Conservation (phyloP, 1,140 invertebrate genomes). For the Ceratina japonica region DNA sequence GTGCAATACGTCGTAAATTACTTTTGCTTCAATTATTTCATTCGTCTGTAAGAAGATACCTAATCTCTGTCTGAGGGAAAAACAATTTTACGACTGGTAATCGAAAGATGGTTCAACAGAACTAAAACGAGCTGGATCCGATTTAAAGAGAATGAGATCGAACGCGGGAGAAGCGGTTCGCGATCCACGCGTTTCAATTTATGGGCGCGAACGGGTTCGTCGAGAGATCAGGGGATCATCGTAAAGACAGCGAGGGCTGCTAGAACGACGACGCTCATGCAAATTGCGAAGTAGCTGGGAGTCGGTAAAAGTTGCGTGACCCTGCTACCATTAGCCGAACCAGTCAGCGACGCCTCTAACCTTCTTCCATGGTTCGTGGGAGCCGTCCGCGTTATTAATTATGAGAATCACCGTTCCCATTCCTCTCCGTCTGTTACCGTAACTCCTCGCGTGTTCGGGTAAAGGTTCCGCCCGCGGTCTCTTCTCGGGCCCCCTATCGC, state of each 20-base stretch:
- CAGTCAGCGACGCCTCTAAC: conserved; percentile 31
- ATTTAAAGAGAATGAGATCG: conserved; percentile 3
- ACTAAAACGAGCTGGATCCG: background rate
- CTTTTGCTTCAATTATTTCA: no score
- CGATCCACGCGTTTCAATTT: conserved; percentile 45
- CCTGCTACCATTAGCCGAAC: conserved; percentile 56
- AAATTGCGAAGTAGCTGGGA: conserved; percentile 58
- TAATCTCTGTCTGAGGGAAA: background rate
- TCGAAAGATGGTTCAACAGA: conserved; percentile 4
- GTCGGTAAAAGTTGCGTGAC: conserved; percentile 52
- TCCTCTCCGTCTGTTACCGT: background rate
- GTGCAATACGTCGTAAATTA: no score
- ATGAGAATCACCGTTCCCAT: conserved; percentile 58
- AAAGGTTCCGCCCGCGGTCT: conserved; percentile 26
- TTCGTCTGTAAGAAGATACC: no score
- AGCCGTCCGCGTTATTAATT: conserved; percentile 65
- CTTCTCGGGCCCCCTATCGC: background rate
- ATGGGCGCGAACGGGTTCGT: conserved; percentile 39
- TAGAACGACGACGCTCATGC: conserved; percentile 63
- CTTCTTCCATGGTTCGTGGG: conserved; percentile 23
- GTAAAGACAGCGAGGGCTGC: conserved; percentile 26
- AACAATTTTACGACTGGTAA: background rate
- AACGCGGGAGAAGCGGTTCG: conserved; percentile 8
- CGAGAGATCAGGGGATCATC: conserved; percentile 45
- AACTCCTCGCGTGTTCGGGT: background rate